These are phyloP conservation scores for Corythaixoides concolor DNA, from an alignment of 2,113 vertebrate species.

Conservation along the genomic window DNA sequence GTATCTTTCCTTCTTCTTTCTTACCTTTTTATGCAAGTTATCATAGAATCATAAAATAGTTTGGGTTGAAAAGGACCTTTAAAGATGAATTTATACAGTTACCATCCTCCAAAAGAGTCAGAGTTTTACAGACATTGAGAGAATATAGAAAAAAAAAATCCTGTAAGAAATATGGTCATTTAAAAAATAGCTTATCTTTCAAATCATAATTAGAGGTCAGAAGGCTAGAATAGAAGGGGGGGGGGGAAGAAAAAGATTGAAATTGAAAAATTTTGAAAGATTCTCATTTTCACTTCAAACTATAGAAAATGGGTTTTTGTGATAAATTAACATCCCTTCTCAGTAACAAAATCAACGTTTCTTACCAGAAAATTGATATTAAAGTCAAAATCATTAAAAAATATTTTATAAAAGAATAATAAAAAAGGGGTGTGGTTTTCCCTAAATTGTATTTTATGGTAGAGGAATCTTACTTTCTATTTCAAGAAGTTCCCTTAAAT, in stretches of 20 bases:
- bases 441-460: neutral
- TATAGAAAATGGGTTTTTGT: neutral
- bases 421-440: neutral
- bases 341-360: neutral
- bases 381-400: neutral
- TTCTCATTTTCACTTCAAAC: neutral
- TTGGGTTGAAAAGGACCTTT: no score
- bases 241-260: neutral
- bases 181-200: slow-evolving; percentile 7
- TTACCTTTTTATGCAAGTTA: neutral
- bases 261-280: slow-evolving; percentile 2
- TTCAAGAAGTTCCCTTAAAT: neutral
- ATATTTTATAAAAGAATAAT: neutral
- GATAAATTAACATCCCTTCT: neutral
- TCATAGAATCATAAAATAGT: neutral
- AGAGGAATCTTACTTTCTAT: neutral
- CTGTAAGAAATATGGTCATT: neutral
- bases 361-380: neutral
- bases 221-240: neutral
- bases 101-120: neutral
- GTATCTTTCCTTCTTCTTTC: slow-evolving; percentile 17
- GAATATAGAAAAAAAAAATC: neutral
- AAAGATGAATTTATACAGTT: neutral
- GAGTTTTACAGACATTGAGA: neutral
- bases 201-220: slow-evolving; percentile 5